Conservation (phyloP, 1,140 invertebrate genomes). For the Drosophila rhopaloa region DNA sequence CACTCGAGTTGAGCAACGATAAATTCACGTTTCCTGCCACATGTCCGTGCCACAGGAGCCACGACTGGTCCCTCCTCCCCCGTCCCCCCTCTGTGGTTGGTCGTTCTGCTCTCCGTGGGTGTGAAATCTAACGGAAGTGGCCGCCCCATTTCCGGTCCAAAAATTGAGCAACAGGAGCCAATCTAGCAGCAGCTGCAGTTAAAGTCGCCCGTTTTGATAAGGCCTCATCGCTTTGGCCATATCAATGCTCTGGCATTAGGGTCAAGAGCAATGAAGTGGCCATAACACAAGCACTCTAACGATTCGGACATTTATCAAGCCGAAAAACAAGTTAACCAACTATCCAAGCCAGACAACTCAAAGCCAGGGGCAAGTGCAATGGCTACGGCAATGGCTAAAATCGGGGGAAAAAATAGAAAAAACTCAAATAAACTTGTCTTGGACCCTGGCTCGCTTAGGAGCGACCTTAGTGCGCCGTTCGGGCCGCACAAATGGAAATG, state of each 20-base stretch:
- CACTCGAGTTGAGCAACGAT: slow-evolving; percentile 68
- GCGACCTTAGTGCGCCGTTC: slow-evolving; percentile 54
- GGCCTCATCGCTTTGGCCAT: slow-evolving; percentile 12
- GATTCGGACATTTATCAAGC: slow-evolving; percentile 68
- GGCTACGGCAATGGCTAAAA: slow-evolving; percentile 51
- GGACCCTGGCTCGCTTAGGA: slow-evolving; percentile 62
- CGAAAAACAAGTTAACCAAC: slow-evolving; percentile 60
- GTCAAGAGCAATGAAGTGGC: slow-evolving; percentile 68
- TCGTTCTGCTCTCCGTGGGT: slow-evolving; percentile 33
- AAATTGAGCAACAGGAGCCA: slow-evolving; percentile 35
- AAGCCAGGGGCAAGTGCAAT: slow-evolving; percentile 80
- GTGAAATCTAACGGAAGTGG: slow-evolving; percentile 74
- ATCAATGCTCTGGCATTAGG: slow-evolving; percentile 64
- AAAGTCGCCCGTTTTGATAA: slow-evolving; percentile 34
- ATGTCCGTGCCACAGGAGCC: slow-evolving; percentile 65
- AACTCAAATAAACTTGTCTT: slow-evolving; percentile 69
- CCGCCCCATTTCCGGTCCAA: slow-evolving; percentile 64
- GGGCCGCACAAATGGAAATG: slow-evolving; percentile 65
- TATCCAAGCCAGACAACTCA: slow-evolving; percentile 63
- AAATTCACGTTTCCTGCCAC: slow-evolving; percentile 79
- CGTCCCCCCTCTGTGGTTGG: not conserved
- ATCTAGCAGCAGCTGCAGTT: slow-evolving; percentile 26
- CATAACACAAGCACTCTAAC: slow-evolving; percentile 30
- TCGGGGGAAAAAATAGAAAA: slow-evolving; percentile 36
- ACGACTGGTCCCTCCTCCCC: slow-evolving; percentile 4